Evolutionary conservation across 1,140 invertebrate species (phyloP).

Genomic region (Sycophaga agraensis): DNA sequence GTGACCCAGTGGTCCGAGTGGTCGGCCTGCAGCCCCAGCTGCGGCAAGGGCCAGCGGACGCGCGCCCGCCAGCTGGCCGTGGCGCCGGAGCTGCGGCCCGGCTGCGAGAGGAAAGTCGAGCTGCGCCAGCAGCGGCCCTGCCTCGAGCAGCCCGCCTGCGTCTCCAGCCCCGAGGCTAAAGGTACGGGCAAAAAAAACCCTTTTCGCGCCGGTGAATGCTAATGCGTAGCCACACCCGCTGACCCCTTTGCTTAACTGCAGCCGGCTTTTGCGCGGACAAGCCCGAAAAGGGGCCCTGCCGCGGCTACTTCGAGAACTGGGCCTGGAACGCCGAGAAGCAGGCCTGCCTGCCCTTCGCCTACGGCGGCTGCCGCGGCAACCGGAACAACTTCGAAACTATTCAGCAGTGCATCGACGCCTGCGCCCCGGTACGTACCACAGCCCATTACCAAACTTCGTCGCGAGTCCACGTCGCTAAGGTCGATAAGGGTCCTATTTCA

Average conservation of each 20-base stretch:
- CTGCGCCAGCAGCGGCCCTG: conserved; percentile 69
- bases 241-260: too few relatives aligned
- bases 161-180: conserved; percentile 73
- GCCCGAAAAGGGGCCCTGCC: conserved; percentile 76
- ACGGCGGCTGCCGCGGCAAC: conserved; percentile 88
- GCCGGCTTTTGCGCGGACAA: conserved; percentile 76
- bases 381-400: conserved; percentile 82
- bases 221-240: too few relatives aligned
- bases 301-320: conserved; percentile 80
- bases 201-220: neutral
- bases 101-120: conserved; percentile 64
- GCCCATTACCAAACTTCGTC: neutral
- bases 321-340: conserved; percentile 73
- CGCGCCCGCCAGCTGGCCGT: conserved; percentile 71
- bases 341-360: conserved; percentile 80
- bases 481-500: neutral
- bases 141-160: conserved; percentile 66
- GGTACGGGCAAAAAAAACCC: conserved; percentile 47
- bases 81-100: conserved; percentile 60
- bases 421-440: conserved; percentile 58
- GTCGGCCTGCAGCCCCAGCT: conserved; percentile 73
- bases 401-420: conserved; percentile 76
- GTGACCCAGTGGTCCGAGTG: conserved; percentile 73
- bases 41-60: conserved; percentile 70
- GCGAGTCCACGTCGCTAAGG: neutral